phyloP scores from a whole-genome alignment of 2,113 vertebrate genomes.

The Ginglymostoma cirratum region DNA sequence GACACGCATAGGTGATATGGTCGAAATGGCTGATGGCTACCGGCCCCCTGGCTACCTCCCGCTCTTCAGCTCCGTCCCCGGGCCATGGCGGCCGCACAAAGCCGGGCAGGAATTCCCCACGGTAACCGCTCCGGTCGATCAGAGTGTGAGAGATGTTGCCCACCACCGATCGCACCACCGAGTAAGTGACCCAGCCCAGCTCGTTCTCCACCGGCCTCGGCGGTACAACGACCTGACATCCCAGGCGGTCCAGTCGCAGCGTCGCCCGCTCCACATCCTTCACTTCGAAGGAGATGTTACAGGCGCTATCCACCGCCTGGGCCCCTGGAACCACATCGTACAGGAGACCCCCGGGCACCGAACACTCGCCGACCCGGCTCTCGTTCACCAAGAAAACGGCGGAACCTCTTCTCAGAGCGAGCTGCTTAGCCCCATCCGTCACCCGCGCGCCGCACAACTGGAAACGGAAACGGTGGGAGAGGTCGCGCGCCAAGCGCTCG shows the following conservation, averaged over 20 bases:
- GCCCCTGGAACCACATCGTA: slow-evolving; percentile 57
- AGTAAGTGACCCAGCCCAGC: slow-evolving; percentile 62
- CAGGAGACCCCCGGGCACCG: slow-evolving; percentile 45
- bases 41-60: neutral
- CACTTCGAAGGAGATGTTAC: slow-evolving; percentile 85
- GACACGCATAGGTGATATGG: slow-evolving; percentile 79
- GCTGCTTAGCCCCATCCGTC: slow-evolving; percentile 57
- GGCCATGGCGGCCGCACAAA: slow-evolving; percentile 49
- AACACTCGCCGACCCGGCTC: slow-evolving; percentile 30
- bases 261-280: slow-evolving; percentile 59
- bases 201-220: slow-evolving; percentile 63
- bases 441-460: slow-evolving; percentile 62
- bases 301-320: slow-evolving; percentile 66
- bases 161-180: slow-evolving; percentile 64
- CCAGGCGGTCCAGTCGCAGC: slow-evolving; percentile 52
- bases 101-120: slow-evolving; percentile 71
- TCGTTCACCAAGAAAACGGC: slow-evolving; percentile 76
- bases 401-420: slow-evolving; percentile 64
- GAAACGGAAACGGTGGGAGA: slow-evolving; percentile 70
- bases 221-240: slow-evolving; percentile 67
- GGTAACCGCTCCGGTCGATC: slow-evolving; percentile 64
- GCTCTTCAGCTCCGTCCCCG: slow-evolving; percentile 37
- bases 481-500: slow-evolving; percentile 58
- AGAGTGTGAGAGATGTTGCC: slow-evolving; percentile 83
- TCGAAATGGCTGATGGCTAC: slow-evolving; percentile 74